Evolutionary conservation across 2,113 vertebrate species (phyloP), one percentile per base, ranked within the genome.

Genomic region (Illadopsis cleaveri): DNA sequence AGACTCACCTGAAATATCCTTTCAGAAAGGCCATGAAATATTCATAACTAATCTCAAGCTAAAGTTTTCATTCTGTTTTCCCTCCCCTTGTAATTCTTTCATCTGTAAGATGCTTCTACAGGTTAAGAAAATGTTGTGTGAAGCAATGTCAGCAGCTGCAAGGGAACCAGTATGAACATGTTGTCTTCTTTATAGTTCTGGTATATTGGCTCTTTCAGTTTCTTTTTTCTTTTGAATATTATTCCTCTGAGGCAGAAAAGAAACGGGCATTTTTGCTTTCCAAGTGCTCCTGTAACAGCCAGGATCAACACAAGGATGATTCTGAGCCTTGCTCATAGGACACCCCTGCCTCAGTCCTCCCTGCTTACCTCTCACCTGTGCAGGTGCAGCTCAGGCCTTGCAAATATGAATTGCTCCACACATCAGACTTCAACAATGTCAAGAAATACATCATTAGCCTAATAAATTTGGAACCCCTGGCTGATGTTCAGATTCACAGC

Each of bases 1-100:
- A 95, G 88, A 90, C 66, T 93, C 75, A 92, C 90, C 70, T 92
- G 88, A 90, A 93, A 90, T 93, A 90, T 70, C 40, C 62, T 91
- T 90, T 60, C 62, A 53, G 75, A 38, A 82, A 76, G 22, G 37
- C 50, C 58, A 73, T 93, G 79, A 93, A 96, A 95, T 93, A 96
- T 92, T 96, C 79, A 82, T 93, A 82, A 76, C 71, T 82, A 33
- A 79, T 79, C 48, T 88, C 71, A 42, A 56, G 53, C 53, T 87
- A 69, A 88, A 93, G 45, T 82, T 95, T 93, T 76, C 50, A 45
- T 77, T 95, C 82, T 90, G 35, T 48, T 90, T 93, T 92, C 65
- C 45, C 37, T 78, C 27, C 33, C 14, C 50, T 72, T 90, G 58
- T 82, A 85, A 65, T 79, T 45, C 31, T 94, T 93, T 86, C 66